phyloP scores from a whole-genome alignment of 2,888 invertebrate species.

The Perizoma affinitatum region DNA sequence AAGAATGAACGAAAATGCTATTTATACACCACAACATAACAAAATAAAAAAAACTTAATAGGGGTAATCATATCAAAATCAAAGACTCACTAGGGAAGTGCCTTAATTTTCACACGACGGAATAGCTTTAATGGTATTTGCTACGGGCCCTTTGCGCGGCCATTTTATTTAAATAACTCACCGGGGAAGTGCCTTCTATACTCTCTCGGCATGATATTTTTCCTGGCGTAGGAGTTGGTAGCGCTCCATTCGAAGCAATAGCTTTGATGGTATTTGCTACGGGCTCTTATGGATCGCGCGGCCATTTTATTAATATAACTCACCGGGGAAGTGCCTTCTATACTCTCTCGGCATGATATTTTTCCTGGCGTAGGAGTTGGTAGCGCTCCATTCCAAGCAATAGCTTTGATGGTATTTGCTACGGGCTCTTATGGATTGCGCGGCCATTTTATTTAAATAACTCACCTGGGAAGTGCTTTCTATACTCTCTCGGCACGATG shows the following conservation, averaged over 20 bases:
- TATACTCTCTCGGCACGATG: conserved; percentile 92
- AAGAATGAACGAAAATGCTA: too few relatives aligned
- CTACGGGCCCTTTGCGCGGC: too few relatives aligned
- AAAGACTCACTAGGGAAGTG: conserved; percentile 86
- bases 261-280: too few relatives aligned
- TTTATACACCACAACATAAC: too few relatives aligned
- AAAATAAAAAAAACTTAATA: too few relatives aligned
- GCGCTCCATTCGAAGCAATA: too few relatives aligned
- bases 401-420: conserved; percentile 59
- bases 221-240: too few relatives aligned
- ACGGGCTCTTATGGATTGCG: background rate
- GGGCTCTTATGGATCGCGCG: background rate
- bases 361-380: conserved; percentile 88
- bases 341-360: conserved; percentile 94
- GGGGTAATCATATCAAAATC: too few relatives aligned
- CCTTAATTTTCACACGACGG: too few relatives aligned
- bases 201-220: too few relatives aligned
- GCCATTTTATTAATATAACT: conserved; percentile 5
- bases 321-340: conserved; percentile 89
- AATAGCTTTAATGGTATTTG: too few relatives aligned
- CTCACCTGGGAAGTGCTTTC: conserved; percentile 88
- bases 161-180: conserved; percentile 41
- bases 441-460: background rate
- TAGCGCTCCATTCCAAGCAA: conserved; percentile 90
- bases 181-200: conserved; percentile 82